These are phyloP conservation scores for Aphaenogaster floridana DNA, from an alignment of 1,140 invertebrate genomes.

Conservation along the genomic window DNA sequence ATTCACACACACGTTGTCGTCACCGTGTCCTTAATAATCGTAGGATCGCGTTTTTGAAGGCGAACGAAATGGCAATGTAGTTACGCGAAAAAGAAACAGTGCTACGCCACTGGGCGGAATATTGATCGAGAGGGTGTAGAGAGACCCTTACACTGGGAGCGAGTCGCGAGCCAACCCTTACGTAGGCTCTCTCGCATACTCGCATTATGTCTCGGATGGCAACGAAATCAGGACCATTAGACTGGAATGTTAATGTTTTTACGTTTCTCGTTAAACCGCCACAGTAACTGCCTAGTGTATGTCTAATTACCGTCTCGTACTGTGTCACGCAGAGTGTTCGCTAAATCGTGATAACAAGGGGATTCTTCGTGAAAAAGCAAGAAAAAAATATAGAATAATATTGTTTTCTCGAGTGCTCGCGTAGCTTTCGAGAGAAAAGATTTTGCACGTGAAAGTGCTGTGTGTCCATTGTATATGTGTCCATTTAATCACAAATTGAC, in stretches of 20 bases:
- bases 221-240: slow-evolving; percentile 49
- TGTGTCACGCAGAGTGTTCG: background rate
- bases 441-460: background rate
- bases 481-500: background rate
- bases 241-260: slow-evolving; percentile 67
- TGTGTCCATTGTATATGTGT: background rate
- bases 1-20: background rate
- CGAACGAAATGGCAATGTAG: background rate
- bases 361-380: background rate
- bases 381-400: slow-evolving; percentile 14
- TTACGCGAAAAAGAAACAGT: slow-evolving; percentile 72
- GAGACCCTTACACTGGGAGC: slow-evolving; percentile 75
- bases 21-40: background rate
- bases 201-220: slow-evolving; percentile 62
- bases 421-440: background rate
- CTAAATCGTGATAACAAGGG: background rate
- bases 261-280: background rate
- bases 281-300: background rate
- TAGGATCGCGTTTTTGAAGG: background rate
- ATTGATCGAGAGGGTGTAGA: slow-evolving; percentile 81
- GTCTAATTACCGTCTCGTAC: background rate
- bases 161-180: slow-evolving; percentile 72
- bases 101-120: slow-evolving; percentile 80
- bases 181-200: slow-evolving; percentile 69
- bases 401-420: background rate